These are phyloP conservation scores for Acrocephalus scirpaceus DNA, from an alignment of 2,797 vertebrate genomes.

Conservation along the genomic window DNA sequence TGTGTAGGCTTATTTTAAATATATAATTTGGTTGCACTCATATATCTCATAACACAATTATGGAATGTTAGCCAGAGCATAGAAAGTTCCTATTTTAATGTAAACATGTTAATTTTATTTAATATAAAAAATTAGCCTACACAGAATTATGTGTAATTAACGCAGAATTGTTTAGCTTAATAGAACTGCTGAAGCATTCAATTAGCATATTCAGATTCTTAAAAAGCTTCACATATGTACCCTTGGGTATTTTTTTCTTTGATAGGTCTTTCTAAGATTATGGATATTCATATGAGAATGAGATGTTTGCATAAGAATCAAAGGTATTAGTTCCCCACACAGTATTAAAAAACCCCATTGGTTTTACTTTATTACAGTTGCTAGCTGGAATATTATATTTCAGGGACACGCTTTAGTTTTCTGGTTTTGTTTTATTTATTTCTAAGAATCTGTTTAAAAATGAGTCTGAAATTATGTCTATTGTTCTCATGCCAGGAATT, in stretches of 20 bases:
- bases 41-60: neutral
- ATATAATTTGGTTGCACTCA: neutral
- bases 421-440: neutral
- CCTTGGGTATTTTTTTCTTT: neutral
- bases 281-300: neutral
- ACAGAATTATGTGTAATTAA: neutral
- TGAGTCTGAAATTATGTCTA: neutral
- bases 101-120: constrained; percentile 17
- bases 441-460: neutral
- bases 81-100: neutral
- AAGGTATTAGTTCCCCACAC: neutral
- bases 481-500: neutral
- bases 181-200: neutral
- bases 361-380: neutral
- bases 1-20: neutral
- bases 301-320: constrained; percentile 35
- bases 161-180: neutral
- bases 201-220: constrained; percentile 13
- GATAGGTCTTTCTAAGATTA: constrained; percentile 5
- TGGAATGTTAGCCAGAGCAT: neutral
- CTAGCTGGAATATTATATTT: neutral
- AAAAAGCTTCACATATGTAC: neutral
- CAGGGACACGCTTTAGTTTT: neutral
- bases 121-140: neutral
- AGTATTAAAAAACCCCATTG: neutral